Conservation (phyloP, 2,888 invertebrate genomes). For the Tenthredo amoena region DNA sequence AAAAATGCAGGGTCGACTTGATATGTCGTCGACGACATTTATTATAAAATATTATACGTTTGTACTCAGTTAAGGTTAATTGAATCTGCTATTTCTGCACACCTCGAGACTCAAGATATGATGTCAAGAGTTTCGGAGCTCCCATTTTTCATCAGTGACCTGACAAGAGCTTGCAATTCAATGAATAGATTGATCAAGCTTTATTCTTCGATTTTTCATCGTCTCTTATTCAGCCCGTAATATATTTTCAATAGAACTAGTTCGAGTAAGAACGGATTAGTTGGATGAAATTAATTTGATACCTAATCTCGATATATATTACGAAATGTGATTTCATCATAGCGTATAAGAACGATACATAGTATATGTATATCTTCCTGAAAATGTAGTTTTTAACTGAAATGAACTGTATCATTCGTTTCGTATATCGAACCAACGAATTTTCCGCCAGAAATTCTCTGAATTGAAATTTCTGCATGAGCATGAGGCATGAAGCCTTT, state of each 20-base stretch:
- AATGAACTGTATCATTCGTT: neutral
- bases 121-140: constrained; percentile 4
- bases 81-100: constrained; percentile 9
- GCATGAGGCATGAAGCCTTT: neutral
- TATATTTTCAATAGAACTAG: constrained; percentile 11
- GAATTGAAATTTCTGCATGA: neutral
- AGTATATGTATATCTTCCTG: too few relatives aligned
- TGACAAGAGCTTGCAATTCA: neutral
- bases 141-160: neutral
- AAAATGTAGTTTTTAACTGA: neutral
- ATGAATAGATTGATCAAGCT: constrained; percentile 17
- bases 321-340: neutral
- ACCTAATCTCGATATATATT: neutral
- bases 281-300: neutral
- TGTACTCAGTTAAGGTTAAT: neutral
- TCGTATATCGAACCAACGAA: neutral
- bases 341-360: too few relatives aligned
- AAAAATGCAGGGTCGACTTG: neutral
- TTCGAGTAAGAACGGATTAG: neutral
- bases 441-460: neutral
- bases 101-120: neutral
- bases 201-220: constrained; percentile 18
- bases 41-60: neutral
- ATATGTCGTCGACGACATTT: neutral
- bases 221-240: neutral